Percentiles rank a stretch among this genome's conserved stretches.
Evolutionary conservation across 1,140 invertebrate genomes (phyloP).

Genomic region (Riptortus pedestris): DNA sequence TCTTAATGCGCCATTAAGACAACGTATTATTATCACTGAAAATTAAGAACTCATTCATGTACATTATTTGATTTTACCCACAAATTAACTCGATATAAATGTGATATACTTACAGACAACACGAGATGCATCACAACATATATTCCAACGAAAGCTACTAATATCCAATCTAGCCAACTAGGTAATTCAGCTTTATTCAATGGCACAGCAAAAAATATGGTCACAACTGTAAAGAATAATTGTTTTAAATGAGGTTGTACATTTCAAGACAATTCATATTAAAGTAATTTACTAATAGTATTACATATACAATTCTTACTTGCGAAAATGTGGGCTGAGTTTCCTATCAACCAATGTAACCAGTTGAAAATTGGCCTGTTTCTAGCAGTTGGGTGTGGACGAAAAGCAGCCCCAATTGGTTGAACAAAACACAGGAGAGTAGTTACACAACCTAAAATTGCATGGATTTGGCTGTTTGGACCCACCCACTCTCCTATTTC

Average conservation of each 20-base stretch:
- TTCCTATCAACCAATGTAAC: slow-evolving; percentile 86
- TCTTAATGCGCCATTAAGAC: too few relatives aligned
- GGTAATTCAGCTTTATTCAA: slow-evolving; percentile 75
- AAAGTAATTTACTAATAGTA: neutral
- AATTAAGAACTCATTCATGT: too few relatives aligned
- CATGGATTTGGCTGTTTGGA: slow-evolving; percentile 60
- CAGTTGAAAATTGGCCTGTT: slow-evolving; percentile 85
- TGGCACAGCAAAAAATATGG: slow-evolving; percentile 83
- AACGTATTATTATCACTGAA: too few relatives aligned
- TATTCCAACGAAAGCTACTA: slow-evolving; percentile 79
- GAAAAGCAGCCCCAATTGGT: slow-evolving; percentile 76
- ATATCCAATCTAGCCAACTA: slow-evolving; percentile 72
- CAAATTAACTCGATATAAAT: too few relatives aligned
- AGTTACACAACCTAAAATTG: slow-evolving; percentile 65
- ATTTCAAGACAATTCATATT: neutral
- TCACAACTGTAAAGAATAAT: slow-evolving; percentile 60
- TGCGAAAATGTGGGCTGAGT: slow-evolving; percentile 79
- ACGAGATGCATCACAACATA: slow-evolving; percentile 82
- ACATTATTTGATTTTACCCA: too few relatives aligned
- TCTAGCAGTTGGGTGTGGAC: slow-evolving; percentile 71
- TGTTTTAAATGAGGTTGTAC: neutral
- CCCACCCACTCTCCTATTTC: slow-evolving; percentile 66
- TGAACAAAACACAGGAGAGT: slow-evolving; percentile 75
- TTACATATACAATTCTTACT: slow-evolving; percentile 48
- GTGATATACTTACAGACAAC: slow-evolving; percentile 74